Evolutionary conservation across 1,140 invertebrate genomes (phyloP).

Genomic region (Drosophila tristis): DNA sequence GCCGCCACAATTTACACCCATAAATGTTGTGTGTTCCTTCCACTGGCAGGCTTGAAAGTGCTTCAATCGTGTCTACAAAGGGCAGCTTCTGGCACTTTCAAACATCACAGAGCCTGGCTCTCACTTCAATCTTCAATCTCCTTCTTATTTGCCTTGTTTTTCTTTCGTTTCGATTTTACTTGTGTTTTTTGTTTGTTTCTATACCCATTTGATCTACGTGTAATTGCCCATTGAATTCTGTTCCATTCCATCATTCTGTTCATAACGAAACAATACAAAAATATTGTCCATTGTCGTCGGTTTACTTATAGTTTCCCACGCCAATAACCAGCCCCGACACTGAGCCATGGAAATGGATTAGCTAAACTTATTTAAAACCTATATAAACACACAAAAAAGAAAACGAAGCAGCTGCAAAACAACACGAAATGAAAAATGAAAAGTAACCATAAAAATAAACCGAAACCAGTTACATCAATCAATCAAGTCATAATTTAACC

Average conservation of each 20-base stretch:
- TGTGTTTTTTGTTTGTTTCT: conserved; percentile 3
- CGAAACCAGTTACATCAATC: conserved; percentile 19
- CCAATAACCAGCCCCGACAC: conserved; percentile 92
- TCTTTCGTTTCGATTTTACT: neutral
- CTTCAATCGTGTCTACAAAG: too few species aligned
- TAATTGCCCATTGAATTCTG: conserved; percentile 72
- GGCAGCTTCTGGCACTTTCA: neutral
- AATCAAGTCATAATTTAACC: conserved; percentile 36
- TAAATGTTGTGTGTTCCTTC: too few species aligned
- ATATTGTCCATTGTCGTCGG: conserved; percentile 20
- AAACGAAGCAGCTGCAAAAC: conserved; percentile 24
- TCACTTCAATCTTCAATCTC: too few species aligned
- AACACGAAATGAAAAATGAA: neutral
- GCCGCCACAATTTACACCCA: too few species aligned
- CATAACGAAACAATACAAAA: conserved; percentile 29
- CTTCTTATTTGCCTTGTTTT: neutral
- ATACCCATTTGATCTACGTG: neutral
- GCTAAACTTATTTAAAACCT: conserved; percentile 75
- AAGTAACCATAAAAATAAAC: conserved; percentile 22
- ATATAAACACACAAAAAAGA: conserved; percentile 14
- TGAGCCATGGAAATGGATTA: conserved; percentile 93
- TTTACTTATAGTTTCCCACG: conserved; percentile 88
- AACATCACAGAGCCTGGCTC: too few species aligned
- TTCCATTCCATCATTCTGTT: conserved; percentile 31
- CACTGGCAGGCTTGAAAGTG: too few species aligned